Base-by-base conservation (phyloP, 1,140 invertebrate genomes). In the Eriocheir sinensis region DNA sequence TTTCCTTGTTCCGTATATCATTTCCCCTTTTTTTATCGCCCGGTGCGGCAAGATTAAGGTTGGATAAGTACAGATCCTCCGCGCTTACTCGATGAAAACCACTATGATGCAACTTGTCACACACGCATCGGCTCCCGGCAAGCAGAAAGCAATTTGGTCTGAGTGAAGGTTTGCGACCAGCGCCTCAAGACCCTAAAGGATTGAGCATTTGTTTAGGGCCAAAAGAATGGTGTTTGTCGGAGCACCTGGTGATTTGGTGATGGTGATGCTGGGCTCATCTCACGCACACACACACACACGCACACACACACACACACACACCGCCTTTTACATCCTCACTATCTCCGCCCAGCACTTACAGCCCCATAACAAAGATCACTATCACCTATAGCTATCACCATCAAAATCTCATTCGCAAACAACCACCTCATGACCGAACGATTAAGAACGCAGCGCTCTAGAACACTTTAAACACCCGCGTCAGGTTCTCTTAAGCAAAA, bases 231-330 rank as follows among this genome's bases (percentile, higher is more conserved):
- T 72, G 60, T n/a, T 72, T 72, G 60, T 72, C 21, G 60, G 21
- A n/a, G 27, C 27, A 72, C 60, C 60, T 72, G 60, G 21, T 72
- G 17, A n/a, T 72, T 72, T 72, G 60, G 60, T 72, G 60, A 72
- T 21, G 60, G 12, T 21, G 60, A 48, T 12, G 60, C 4, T n/a
- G 27, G 3, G 17, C 21, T n/a, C 60, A n/a, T n/a, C n/a, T 72
- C 21, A 72, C 27, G 6, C 60, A 72, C 60, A 72, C 60, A 72
- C 60, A 72, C 60, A 72, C 60, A 72, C 27, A n/a, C 60, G n/a
- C 60, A 72, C 27, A 72, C 60, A 72, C 60, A 72, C 60, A 60
- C 53, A 60, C 53, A 60, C 53, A 60, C 53, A 60, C n/a, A n/a
- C n/a, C 8, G 27, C 53, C 2, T 3, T 27, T 21, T 21, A 21